A percentile compares a stretch with the other conserved stretches of the same genome.
Conservation (phyloP, 2,797 vertebrate genomes). For the Neosilurus mollespiculum region DNA sequence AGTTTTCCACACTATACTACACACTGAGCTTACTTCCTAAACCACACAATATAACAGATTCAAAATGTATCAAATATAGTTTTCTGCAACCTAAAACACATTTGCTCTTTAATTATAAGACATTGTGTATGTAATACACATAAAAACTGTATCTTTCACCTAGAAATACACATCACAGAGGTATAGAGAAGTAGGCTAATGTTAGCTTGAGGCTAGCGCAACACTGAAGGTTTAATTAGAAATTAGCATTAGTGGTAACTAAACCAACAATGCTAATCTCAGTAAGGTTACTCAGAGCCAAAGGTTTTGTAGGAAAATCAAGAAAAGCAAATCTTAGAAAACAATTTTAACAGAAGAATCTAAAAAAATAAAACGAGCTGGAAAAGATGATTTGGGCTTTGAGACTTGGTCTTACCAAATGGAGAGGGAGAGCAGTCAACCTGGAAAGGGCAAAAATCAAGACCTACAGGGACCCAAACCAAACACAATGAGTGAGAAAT, state of each 20-base stretch:
- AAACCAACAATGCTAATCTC: neutral
- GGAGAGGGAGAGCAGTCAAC: conserved; percentile 95
- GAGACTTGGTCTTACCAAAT: conserved; percentile 90
- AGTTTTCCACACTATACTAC: neutral
- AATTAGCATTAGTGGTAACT: neutral
- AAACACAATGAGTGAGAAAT: conserved; percentile 88
- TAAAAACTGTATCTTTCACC: neutral
- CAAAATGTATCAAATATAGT: neutral
- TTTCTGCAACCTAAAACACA: neutral
- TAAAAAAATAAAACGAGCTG: conserved; percentile 28
- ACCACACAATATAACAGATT: neutral
- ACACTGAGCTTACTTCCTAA: neutral
- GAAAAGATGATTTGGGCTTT: conserved; percentile 52
- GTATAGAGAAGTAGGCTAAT: neutral
- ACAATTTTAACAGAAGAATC: conserved; percentile 6
- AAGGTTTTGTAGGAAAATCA: neutral
- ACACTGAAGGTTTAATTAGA: neutral
- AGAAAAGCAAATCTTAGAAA: neutral
- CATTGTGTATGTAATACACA: neutral
- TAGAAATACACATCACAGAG: neutral
- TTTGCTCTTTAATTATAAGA: neutral
- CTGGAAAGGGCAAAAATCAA: conserved; percentile 99
- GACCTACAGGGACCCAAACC: conserved; percentile 99
- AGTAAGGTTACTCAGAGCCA: neutral
- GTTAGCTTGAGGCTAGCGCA: neutral